These are phyloP conservation scores for Lethenteron reissneri DNA, from an alignment of 2,113 vertebrate genomes.

Conservation along the genomic window DNA sequence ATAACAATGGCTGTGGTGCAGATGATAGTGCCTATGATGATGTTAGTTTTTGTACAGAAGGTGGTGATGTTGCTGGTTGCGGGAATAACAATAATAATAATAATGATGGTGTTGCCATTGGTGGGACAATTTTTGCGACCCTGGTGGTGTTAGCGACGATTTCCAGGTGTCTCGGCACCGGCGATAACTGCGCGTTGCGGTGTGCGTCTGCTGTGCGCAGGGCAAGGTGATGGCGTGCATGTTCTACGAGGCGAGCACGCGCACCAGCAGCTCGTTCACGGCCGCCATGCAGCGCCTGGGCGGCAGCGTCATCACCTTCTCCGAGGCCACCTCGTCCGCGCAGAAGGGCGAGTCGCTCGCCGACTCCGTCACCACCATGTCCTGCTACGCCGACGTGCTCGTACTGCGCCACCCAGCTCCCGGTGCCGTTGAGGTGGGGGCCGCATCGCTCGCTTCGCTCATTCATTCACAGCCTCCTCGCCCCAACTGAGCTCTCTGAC, in stretches of 20 bases:
- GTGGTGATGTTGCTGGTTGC: too few relatives aligned
- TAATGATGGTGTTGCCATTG: too few relatives aligned
- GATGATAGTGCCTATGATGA: too few relatives aligned
- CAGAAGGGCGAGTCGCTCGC: constrained; percentile 79
- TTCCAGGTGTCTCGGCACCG: too few relatives aligned
- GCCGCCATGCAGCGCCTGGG: constrained; percentile 80
- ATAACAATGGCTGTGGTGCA: too few relatives aligned
- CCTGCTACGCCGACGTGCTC: constrained; percentile 65
- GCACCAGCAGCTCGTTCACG: constrained; percentile 74
- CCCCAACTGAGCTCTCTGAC: too few relatives aligned
- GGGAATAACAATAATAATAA: too few relatives aligned
- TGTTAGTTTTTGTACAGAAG: too few relatives aligned
- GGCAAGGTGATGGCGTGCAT: constrained; percentile 90
- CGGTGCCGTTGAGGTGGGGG: constrained; percentile 56
- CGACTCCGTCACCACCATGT: constrained; percentile 86
- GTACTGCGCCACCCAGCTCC: constrained; percentile 72
- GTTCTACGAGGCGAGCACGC: constrained; percentile 87
- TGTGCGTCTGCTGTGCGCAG: constrained; percentile 18
- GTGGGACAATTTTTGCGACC: too few relatives aligned
- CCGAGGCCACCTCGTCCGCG: constrained; percentile 58
- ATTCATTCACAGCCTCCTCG: too few relatives aligned
- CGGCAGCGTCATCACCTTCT: constrained; percentile 60
- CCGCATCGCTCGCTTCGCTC: neutral
- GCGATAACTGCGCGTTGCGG: too few relatives aligned
- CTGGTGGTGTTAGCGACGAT: too few relatives aligned